These are phyloP conservation scores for Sebastes melanostomus DNA, from an alignment of 2,797 vertebrate genomes.

Conservation along the genomic window DNA sequence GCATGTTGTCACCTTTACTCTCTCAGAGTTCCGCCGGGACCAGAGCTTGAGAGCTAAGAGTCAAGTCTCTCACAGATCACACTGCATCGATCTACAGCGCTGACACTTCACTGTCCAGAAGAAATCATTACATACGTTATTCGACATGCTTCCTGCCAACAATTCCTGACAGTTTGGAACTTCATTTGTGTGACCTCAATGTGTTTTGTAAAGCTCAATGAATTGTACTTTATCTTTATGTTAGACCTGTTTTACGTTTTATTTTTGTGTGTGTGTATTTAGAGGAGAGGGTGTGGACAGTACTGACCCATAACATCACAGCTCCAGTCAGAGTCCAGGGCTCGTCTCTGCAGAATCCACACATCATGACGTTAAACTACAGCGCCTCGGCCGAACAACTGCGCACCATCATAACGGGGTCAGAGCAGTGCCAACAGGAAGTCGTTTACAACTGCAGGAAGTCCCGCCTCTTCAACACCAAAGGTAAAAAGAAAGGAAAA, in stretches of 20 bases:
- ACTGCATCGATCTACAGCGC: background rate
- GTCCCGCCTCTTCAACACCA: slow-evolving; percentile 88
- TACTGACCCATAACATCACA: slow-evolving; percentile 86
- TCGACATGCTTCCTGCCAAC: background rate
- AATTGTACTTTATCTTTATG: background rate
- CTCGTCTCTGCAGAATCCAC: slow-evolving; percentile 75
- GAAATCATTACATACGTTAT: background rate
- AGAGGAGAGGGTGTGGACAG: slow-evolving; percentile 90
- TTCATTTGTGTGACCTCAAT: too few relatives aligned
- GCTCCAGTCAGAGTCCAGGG: slow-evolving; percentile 80
- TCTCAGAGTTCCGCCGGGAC: too few relatives aligned
- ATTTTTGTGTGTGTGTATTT: background rate
- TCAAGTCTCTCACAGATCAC: background rate
- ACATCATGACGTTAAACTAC: slow-evolving; percentile 84
- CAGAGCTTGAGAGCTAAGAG: background rate
- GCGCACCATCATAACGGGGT: slow-evolving; percentile 80
- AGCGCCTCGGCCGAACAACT: slow-evolving; percentile 82
- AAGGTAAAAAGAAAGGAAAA: slow-evolving; percentile 73
- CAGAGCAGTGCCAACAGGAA: slow-evolving; percentile 90
- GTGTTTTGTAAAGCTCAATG: background rate
- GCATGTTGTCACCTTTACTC: too few relatives aligned
- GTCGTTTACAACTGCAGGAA: slow-evolving; percentile 86
- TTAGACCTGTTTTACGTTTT: background rate
- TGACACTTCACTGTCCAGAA: background rate
- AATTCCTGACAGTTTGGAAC: too few relatives aligned